These are phyloP conservation scores for Apamea crenata DNA, from an alignment of 2,888 invertebrate species.

Conservation along the genomic window DNA sequence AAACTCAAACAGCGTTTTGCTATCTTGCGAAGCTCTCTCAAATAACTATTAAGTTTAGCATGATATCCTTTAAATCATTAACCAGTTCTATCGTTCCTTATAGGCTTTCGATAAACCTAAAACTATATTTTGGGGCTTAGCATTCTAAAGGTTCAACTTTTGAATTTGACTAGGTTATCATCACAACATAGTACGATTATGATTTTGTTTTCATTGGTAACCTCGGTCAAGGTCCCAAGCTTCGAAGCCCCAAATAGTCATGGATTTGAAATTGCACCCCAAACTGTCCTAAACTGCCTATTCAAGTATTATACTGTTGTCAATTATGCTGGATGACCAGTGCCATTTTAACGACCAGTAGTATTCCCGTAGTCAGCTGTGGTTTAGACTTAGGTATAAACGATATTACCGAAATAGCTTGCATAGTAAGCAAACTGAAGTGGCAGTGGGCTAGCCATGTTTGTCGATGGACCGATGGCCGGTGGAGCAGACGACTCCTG, in stretches of 20 bases:
- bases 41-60: conserved; percentile 20
- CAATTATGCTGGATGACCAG: background rate
- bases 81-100: conserved; percentile 12
- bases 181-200: background rate
- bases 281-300: too few species aligned
- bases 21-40: conserved; percentile 28
- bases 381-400: too few species aligned
- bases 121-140: background rate
- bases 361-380: background rate
- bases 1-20: conserved; percentile 32
- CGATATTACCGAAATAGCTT: too few species aligned
- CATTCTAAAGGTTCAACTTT: background rate
- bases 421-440: too few species aligned
- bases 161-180: background rate
- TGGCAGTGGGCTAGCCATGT: too few species aligned
- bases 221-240: background rate
- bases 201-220: background rate
- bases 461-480: too few species aligned
- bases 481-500: too few species aligned
- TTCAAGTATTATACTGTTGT: background rate
- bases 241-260: background rate
- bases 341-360: background rate
- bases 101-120: conserved; percentile 31
- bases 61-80: conserved; percentile 31
- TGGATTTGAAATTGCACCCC: background rate